A percentile compares a stretch with the other conserved stretches of the same genome.
Conservation (phyloP, 2,888 invertebrate species). For the Salticus scenicus region DNA sequence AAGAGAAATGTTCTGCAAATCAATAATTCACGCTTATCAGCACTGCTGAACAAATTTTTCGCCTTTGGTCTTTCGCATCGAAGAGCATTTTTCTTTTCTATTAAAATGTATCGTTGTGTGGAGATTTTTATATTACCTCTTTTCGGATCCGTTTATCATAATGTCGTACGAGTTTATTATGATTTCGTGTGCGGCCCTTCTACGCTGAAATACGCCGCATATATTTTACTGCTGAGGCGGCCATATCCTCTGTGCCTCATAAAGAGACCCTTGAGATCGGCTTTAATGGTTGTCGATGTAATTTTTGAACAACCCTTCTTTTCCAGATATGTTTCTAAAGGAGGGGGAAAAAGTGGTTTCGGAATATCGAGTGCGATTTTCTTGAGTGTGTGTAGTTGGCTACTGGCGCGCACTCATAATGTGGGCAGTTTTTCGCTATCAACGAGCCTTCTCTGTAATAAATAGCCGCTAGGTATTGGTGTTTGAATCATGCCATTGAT, state of each 20-base stretch:
- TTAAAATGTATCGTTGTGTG: not conserved
- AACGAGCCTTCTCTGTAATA: slow-evolving; percentile 58
- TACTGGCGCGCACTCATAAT: slow-evolving; percentile 13
- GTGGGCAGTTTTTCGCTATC: slow-evolving; percentile 62
- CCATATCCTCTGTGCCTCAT: slow-evolving; percentile 2
- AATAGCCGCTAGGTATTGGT: slow-evolving; percentile 64
- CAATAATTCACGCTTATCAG: slow-evolving; percentile 6
- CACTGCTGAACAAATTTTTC: not conserved
- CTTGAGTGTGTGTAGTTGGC: slow-evolving; percentile 1
- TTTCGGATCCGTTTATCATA: slow-evolving; percentile 10
- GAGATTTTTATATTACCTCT: slow-evolving; percentile 16
- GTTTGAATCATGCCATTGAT: slow-evolving; percentile 62
- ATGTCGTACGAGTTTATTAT: slow-evolving; percentile 17
- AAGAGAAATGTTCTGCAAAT: slow-evolving; percentile 1
- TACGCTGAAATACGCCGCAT: slow-evolving; percentile 18
- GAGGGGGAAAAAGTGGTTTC: not conserved
- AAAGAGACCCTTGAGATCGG: not conserved
- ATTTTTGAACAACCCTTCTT: slow-evolving; percentile 33
- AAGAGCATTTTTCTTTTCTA: not conserved
- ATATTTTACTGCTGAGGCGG: slow-evolving; percentile 14
- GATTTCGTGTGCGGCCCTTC: slow-evolving; percentile 15
- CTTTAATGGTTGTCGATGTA: slow-evolving; percentile 31
- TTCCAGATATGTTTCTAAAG: slow-evolving; percentile 11
- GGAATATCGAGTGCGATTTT: not conserved
- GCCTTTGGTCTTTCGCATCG: slow-evolving; percentile 10